These are phyloP conservation scores for Engraulis encrasicolus DNA, from an alignment of 2,113 vertebrate species.

Conservation along the genomic window DNA sequence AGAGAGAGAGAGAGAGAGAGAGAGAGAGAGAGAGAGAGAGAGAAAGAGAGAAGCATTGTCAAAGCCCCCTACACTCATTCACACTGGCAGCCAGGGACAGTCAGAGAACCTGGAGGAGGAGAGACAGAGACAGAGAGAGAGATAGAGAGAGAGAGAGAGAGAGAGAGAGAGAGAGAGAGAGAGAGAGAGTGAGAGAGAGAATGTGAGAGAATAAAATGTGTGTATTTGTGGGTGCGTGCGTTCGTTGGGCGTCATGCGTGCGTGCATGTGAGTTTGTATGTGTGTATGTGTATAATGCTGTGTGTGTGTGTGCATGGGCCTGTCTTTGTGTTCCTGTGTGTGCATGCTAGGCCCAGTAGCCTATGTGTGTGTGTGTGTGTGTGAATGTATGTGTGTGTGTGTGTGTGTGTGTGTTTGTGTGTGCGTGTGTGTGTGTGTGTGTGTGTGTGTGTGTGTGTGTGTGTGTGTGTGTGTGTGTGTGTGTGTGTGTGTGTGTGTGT, in stretches of 20 bases:
- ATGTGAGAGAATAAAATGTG: too few relatives aligned
- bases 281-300: neutral
- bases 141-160: neutral
- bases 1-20: too few relatives aligned
- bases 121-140: neutral
- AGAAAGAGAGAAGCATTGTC: conserved; percentile 32
- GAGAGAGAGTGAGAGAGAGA: too few relatives aligned
- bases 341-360: too few relatives aligned
- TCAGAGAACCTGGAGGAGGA: conserved; percentile 28
- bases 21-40: too few relatives aligned
- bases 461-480: neutral
- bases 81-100: neutral
- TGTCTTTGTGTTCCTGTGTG: too few relatives aligned
- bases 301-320: too few relatives aligned
- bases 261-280: too few relatives aligned
- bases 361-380: too few relatives aligned
- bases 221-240: too few relatives aligned
- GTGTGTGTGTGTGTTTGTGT: neutral
- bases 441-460: neutral
- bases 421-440: neutral
- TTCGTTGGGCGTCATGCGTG: too few relatives aligned
- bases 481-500: neutral
- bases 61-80: conserved; percentile 27
- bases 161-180: too few relatives aligned
- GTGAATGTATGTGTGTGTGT: neutral